A percentile compares a stretch with the other conserved stretches of the same genome.
phyloP scores from a whole-genome alignment of 2,797 vertebrate genomes.

The Leontocebus nigricollis region DNA sequence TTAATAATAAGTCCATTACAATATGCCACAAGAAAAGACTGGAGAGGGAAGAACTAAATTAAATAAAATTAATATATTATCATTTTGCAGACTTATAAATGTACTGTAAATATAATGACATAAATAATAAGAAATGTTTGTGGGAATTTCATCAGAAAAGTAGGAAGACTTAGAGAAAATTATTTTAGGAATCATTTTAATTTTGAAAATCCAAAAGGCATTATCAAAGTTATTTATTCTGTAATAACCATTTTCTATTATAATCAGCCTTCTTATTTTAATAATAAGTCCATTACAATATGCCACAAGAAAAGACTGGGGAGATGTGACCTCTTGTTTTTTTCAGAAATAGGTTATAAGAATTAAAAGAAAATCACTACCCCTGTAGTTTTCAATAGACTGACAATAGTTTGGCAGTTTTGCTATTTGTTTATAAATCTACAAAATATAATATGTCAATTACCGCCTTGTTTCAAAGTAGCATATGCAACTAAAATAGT shows the following conservation, averaged over 20 bases:
- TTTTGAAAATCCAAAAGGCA: too few relatives aligned
- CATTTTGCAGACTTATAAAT: neutral
- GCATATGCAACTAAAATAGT: neutral
- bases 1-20: neutral
- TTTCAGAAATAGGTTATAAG: neutral
- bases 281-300: too few relatives aligned
- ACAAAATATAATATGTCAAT: neutral
- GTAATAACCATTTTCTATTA: too few relatives aligned
- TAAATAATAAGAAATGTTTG: neutral
- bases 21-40: neutral
- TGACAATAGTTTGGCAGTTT: neutral
- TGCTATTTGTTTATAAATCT: neutral
- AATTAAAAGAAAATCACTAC: neutral
- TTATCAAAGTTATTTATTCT: too few relatives aligned
- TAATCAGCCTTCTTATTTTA: too few relatives aligned
- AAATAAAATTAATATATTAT: neutral
- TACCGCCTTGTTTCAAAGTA: neutral
- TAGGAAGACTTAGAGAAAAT: too few relatives aligned
- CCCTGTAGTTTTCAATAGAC: neutral
- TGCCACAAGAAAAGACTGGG: neutral
- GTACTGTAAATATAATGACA: neutral
- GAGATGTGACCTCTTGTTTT: neutral
- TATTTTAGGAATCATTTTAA: too few relatives aligned
- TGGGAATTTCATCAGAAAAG: neutral
- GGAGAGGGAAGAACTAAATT: neutral